phyloP scores from a whole-genome alignment of 2,113 vertebrate species.

The Coryphaenoides rupestris region DNA sequence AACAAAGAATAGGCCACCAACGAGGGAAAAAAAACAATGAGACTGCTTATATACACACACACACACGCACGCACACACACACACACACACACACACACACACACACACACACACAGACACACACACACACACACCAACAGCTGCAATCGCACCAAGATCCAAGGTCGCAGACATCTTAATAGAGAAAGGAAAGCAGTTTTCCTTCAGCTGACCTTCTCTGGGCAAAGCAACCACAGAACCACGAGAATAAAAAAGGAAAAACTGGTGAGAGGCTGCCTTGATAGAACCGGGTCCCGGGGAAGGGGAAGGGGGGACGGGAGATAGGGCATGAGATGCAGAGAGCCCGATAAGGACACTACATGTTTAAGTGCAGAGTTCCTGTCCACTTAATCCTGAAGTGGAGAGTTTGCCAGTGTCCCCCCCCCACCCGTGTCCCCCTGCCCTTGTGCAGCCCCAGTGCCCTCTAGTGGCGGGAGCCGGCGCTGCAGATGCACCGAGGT shows the following conservation, averaged over 20 bases:
- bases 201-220: conserved; percentile 61
- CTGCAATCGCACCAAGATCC: conserved; percentile 8
- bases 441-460: conserved; percentile 66
- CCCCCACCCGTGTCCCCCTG: too few relatives aligned
- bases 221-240: conserved; percentile 9
- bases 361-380: conserved; percentile 47
- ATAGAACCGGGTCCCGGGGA: conserved; percentile 53
- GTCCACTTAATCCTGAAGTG: conserved; percentile 31
- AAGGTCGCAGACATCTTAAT: conserved; percentile 56
- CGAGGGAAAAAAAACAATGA: conserved; percentile 17
- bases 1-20: conserved; percentile 34
- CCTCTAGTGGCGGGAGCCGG: conserved; percentile 66
- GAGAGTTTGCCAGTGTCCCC: conserved; percentile 3
- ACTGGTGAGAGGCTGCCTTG: conserved; percentile 45
- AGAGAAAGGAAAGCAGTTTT: conserved; percentile 54
- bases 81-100: conserved; percentile 4
- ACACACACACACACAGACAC: conserved; percentile 9
- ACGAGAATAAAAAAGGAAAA: conserved; percentile 41
- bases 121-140: conserved; percentile 4
- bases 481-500: background rate
- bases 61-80: conserved; percentile 4
- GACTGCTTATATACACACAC: conserved; percentile 6
- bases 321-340: conserved; percentile 30
- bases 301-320: conserved; percentile 49
- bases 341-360: conserved; percentile 50